These are phyloP conservation scores for Diplodus puntazzo DNA, from an alignment of 2,797 vertebrate species.

Conservation along the genomic window DNA sequence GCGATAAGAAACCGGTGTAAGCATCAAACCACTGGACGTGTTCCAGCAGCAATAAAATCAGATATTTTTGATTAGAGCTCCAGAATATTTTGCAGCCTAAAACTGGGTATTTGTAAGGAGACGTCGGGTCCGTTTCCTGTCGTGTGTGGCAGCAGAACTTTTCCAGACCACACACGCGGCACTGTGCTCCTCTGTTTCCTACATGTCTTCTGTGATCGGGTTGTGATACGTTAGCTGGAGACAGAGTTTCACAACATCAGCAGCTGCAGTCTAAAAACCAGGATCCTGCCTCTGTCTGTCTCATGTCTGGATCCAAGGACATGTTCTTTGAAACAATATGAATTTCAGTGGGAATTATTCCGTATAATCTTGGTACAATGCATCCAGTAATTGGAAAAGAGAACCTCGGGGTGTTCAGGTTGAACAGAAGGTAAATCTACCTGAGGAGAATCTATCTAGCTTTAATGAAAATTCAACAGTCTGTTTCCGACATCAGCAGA, in stretches of 20 bases:
- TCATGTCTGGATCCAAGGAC: background rate
- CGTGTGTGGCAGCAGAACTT: no score
- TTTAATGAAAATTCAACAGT: background rate
- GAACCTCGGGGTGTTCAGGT: background rate
- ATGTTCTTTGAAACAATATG: background rate
- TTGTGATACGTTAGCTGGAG: no score
- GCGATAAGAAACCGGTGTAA: no score
- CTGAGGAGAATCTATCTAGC: background rate
- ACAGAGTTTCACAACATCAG: background rate
- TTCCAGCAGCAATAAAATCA: no score
- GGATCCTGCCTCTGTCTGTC: background rate
- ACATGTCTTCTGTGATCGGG: no score
- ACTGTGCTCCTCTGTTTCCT: no score
- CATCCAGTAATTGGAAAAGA: background rate
- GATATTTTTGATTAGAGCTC: no score
- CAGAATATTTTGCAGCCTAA: no score
- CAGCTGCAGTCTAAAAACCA: background rate
- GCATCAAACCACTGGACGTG: no score
- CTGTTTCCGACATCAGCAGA: conserved; percentile 8
- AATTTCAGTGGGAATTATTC: background rate
- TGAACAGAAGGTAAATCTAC: background rate
- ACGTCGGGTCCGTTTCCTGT: no score
- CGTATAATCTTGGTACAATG: background rate
- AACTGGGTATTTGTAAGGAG: no score
- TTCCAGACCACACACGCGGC: no score